These are phyloP conservation scores for Peucedramus taeniatus DNA, from an alignment of 2,113 vertebrate genomes.

Conservation along the genomic window DNA sequence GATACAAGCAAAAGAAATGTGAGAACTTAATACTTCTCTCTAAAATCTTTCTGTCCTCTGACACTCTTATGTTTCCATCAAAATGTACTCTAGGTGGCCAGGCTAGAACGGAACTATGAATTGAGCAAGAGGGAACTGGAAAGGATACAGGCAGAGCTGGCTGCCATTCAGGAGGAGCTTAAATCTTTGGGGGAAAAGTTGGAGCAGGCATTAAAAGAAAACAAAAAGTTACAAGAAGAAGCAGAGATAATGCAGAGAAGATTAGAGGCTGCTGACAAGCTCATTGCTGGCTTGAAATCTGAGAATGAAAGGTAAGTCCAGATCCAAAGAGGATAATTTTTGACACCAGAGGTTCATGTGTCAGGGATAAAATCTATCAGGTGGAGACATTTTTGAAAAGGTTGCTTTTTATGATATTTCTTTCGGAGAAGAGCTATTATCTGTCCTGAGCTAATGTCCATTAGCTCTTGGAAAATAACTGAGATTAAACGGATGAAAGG, in stretches of 20 bases:
- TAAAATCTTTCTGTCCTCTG: neutral
- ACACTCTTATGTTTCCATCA: neutral
- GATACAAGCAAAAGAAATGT: neutral
- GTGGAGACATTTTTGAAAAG: neutral
- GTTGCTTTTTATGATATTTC: neutral
- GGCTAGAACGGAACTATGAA: slow-evolving; percentile 86
- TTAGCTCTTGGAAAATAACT: neutral
- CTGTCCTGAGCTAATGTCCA: neutral
- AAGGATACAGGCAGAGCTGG: slow-evolving; percentile 83
- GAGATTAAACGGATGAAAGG: neutral
- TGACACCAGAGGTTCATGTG: neutral
- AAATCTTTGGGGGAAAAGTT: slow-evolving; percentile 83
- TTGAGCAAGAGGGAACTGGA: slow-evolving; percentile 85
- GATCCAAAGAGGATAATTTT: neutral
- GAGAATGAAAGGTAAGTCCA: slow-evolving; percentile 86
- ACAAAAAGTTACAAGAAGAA: slow-evolving; percentile 86
- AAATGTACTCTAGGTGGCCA: slow-evolving; percentile 79
- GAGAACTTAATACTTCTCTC: neutral
- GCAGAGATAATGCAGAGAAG: slow-evolving; percentile 93
- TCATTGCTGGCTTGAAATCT: slow-evolving; percentile 90
- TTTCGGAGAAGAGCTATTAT: neutral
- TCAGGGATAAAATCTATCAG: neutral
- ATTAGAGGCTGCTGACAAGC: slow-evolving; percentile 89
- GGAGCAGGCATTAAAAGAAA: slow-evolving; percentile 81
- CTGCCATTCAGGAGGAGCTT: slow-evolving; percentile 81